Evolutionary conservation across 1,140 invertebrate species (phyloP), one percentile per base, ranked within the genome.

Genomic region (Achatina immaculata): DNA sequence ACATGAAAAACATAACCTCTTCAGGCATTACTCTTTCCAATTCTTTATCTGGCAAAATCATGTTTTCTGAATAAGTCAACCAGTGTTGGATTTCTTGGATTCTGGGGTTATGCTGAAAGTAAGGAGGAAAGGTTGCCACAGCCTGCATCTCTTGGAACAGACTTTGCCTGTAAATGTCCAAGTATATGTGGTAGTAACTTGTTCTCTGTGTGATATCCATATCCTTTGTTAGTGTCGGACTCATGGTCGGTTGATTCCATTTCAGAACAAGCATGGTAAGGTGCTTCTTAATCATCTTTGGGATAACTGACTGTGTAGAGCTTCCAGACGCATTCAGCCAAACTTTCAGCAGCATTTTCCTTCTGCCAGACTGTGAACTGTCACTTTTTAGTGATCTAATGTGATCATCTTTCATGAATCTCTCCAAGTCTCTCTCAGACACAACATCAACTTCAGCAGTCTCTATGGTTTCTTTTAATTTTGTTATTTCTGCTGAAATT

Each of bases 281-380:
- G 36, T 76, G 74, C 21, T 58, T 55, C 34, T 58, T 38, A 19
- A 76, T 76, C 51, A 62, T 62, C 16, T 40, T 9, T 1, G 51
- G 74, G 1, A 76, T 11, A 16, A 43, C 34, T 14, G 11, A 24
- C 3, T 38, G 16, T 3, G 40, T 4, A 38, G 55, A 28, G 16
- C 40, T 43, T 1, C 62, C 62, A 6, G 74, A 42, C 6, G 51
- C 55, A 62, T 76, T 76, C 14, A 76, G 74, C 74, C 74, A 76
- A 16, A 24, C 28, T 24, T 31, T 42, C 16, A 72, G 42, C 6
- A 6, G 6, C 14, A n/a, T 38, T 74, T 74, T 24, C 31, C 31
- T 74, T 3, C n/a, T 1, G 14, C 16, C 45, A 21, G 36, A 28
- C 9, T 76, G n/a, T 62, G 58, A 4, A 19, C 21, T 36, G 3